Evolutionary conservation across 2,888 invertebrate genomes (phyloP).

Genomic region (Hyppa rectilinea): DNA sequence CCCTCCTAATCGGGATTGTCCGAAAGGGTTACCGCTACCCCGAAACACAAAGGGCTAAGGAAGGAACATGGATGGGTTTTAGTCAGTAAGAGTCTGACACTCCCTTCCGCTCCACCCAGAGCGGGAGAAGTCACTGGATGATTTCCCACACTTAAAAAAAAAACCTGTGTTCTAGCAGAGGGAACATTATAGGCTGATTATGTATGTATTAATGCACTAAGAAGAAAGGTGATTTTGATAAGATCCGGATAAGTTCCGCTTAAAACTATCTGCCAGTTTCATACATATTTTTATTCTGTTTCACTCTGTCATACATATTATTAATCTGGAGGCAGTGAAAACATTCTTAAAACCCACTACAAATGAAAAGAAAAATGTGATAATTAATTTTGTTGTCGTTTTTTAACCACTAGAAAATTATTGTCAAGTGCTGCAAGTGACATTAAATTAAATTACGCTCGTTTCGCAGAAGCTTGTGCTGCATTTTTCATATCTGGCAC

Average conservation of each 20-base stretch:
- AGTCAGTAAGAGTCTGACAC: too few relatives aligned
- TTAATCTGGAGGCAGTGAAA: not conserved
- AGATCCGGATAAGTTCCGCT: not conserved
- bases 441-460: constrained; percentile 36
- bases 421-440: constrained; percentile 11
- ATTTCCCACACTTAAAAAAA: too few relatives aligned
- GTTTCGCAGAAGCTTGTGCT: constrained; percentile 26
- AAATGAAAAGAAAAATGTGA: not conserved
- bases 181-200: too few relatives aligned
- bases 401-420: constrained; percentile 17
- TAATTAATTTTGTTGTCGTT: not conserved
- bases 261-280: not conserved
- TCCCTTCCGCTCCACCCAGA: too few relatives aligned
- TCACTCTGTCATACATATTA: not conserved
- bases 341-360: not conserved
- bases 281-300: not conserved
- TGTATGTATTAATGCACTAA: too few relatives aligned
- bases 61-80: too few relatives aligned
- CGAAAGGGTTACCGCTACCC: too few relatives aligned
- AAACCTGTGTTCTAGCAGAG: too few relatives aligned
- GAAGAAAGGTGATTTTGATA: not conserved
- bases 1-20: too few relatives aligned
- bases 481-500: constrained; percentile 44
- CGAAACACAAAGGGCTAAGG: too few relatives aligned
- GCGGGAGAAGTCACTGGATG: too few relatives aligned